phyloP scores from a whole-genome alignment of 1,140 invertebrate species.

The Drosophila repletoides region DNA sequence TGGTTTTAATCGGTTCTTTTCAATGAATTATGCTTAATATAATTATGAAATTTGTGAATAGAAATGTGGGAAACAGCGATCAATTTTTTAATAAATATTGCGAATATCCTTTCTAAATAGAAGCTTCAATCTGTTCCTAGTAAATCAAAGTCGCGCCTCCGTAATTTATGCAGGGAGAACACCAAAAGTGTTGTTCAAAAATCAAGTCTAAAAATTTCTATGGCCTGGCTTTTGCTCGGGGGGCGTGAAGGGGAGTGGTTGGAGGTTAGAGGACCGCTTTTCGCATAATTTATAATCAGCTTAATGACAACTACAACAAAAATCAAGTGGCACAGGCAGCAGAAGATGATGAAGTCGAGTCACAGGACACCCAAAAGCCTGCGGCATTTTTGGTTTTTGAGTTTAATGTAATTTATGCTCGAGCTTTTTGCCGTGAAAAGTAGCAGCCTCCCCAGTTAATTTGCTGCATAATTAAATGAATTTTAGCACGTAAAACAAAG shows the following conservation, averaged over 20 bases:
- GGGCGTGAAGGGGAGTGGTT: neutral
- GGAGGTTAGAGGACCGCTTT: neutral
- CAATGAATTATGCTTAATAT: too few relatives aligned
- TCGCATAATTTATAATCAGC: conserved; percentile 78
- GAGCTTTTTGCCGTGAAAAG: conserved; percentile 19
- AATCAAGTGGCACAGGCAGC: conserved; percentile 36
- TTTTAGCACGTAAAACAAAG: conserved; percentile 71
- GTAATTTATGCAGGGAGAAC: conserved; percentile 19
- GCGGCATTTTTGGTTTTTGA: conserved; percentile 67
- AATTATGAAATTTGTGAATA: too few relatives aligned
- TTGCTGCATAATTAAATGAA: conserved; percentile 75
- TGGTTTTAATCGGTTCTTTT: too few relatives aligned
- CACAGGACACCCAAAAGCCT: conserved; percentile 43
- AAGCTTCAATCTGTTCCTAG: too few relatives aligned
- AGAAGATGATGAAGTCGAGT: neutral
- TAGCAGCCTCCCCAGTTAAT: conserved; percentile 61
- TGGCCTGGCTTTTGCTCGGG: conserved; percentile 7
- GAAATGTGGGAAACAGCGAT: too few relatives aligned
- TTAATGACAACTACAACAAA: conserved; percentile 73
- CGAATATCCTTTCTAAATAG: neutral
- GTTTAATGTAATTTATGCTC: conserved; percentile 74
- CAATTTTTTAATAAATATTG: too few relatives aligned
- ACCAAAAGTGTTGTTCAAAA: conserved; percentile 8
- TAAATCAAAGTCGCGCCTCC: conserved; percentile 22
- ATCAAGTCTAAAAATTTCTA: conserved; percentile 17